Conservation (phyloP, 92 coral and sea anemone genomes). For the Epizoanthus ramosus region DNA sequence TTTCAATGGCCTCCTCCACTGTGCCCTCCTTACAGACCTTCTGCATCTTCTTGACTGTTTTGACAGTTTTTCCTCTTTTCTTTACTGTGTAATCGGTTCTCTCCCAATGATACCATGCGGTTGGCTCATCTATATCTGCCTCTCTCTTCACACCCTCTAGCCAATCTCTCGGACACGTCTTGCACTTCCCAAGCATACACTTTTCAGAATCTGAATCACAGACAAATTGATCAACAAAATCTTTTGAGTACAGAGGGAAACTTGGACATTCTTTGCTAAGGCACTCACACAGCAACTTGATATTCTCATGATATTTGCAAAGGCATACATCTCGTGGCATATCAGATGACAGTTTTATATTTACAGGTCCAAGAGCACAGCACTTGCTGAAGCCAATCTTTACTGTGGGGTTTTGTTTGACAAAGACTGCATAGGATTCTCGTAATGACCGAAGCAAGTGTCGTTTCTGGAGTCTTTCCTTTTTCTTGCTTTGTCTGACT, state of each 20-base stretch:
- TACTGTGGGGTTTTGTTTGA: slow-evolving; percentile 45
- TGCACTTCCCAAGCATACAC: slow-evolving; percentile 64
- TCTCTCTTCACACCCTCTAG: slow-evolving; percentile 29
- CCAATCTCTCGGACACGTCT: slow-evolving; percentile 57
- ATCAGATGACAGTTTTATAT: slow-evolving; percentile 55
- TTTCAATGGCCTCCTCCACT: slow-evolving; percentile 5
- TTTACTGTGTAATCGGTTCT: slow-evolving; percentile 17
- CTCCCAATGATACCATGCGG: slow-evolving; percentile 69
- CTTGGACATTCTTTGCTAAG: slow-evolving; percentile 45
- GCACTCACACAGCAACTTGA: slow-evolving; percentile 57
- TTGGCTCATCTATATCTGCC: slow-evolving; percentile 5
- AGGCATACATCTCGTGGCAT: slow-evolving; percentile 51
- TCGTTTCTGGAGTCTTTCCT: slow-evolving; percentile 33
- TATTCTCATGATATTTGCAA: slow-evolving; percentile 64
- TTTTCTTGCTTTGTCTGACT: slow-evolving; percentile 49
- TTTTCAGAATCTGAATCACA: slow-evolving; percentile 42
- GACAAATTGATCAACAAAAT: slow-evolving; percentile 48
- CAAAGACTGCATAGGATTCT: slow-evolving; percentile 57
- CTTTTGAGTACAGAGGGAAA: slow-evolving; percentile 48
- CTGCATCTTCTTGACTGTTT: slow-evolving; percentile 40
- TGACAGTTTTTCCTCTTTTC: slow-evolving; percentile 19
- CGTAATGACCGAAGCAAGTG: slow-evolving; percentile 25
- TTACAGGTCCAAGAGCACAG: slow-evolving; percentile 55
- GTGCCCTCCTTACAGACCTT: slow-evolving; percentile 44
- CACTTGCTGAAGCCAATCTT: slow-evolving; percentile 54